Evolutionary conservation across 2,113 vertebrate species (phyloP), one percentile per base, ranked within the genome.

Genomic region (Procapra przewalskii): DNA sequence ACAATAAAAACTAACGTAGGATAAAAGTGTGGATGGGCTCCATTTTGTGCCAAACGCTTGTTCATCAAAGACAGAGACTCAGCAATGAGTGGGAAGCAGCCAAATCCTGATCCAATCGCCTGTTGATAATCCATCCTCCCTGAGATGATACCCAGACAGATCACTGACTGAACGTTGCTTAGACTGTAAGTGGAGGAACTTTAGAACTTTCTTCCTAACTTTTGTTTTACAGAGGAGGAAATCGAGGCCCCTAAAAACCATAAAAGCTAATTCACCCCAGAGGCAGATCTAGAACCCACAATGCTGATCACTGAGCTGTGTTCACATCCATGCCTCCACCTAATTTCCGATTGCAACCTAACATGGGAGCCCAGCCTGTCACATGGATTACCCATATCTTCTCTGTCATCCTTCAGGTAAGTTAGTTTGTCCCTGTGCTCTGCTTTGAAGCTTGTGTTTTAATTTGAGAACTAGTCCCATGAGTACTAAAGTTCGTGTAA

Each of bases 401-500:
- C 21, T 71, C 45, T 13, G 71, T 96, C 96, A 91, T 91, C 86
- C 96, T 86, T 87, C 89, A 92, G 94, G 96, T 77, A 2, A 97
- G 91, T 96, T 97, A 90, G 95, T 97, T 98, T 93, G 67, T 97
- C 93, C 81, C 88, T 95, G 93, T 86, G 96, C 81, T 98, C 80
- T 96, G 86, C 95, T 97, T 94, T 88, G 89, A 98, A 92, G 90
- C 60, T 67, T 91, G 75, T 52, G 36, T 94, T 98, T 98, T 97
- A 97, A 98, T 96, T 96, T 96, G 88, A 98, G 96, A 62, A 96
- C 93, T 85, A 96, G 95, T 98, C 96, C 91, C 97, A 75, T 62
- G 96, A 98, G 97, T 96, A 59, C 90, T 50, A 43, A 95, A 95
- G 88, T 57, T 88, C 93, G 83, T 62, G 87, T 82, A 96, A 94